Conservation (phyloP, 2,888 invertebrate genomes). For the Drosophila subquinaria region DNA sequence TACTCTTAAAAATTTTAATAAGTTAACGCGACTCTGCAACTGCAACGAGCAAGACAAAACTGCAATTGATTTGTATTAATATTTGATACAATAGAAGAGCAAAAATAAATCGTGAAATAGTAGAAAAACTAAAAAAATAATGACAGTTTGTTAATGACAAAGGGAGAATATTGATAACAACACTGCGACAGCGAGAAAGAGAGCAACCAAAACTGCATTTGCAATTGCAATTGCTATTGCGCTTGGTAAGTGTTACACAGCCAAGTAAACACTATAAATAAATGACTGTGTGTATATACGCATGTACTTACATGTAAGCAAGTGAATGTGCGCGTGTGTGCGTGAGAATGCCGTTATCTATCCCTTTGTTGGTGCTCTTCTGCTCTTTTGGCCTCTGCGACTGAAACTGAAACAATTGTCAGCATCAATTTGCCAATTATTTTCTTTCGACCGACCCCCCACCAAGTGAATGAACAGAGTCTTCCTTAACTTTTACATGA, state of each 20-base stretch:
- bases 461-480: slow-evolving; percentile 2
- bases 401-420: slow-evolving; percentile 35
- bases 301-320: background rate
- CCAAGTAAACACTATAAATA: slow-evolving; percentile 47
- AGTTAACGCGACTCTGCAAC: background rate
- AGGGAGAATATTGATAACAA: slow-evolving; percentile 13
- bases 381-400: slow-evolving; percentile 29
- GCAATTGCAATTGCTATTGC: slow-evolving; percentile 29
- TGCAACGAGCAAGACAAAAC: slow-evolving; percentile 8
- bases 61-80: background rate
- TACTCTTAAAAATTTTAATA: background rate
- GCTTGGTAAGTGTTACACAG: slow-evolving; percentile 47
- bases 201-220: background rate
- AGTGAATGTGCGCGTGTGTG: slow-evolving; percentile 17
- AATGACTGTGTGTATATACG: slow-evolving; percentile 14
- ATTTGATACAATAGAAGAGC: background rate
- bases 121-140: background rate
- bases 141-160: slow-evolving; percentile 8
- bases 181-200: slow-evolving; percentile 7
- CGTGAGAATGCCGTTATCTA: slow-evolving; percentile 58
- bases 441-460: slow-evolving; percentile 54
- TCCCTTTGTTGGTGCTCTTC: slow-evolving; percentile 45
- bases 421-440: slow-evolving; percentile 70
- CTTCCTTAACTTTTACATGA: slow-evolving; percentile 9
- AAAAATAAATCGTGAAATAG: background rate